Evolutionary conservation across 2,888 invertebrate genomes (phyloP), one percentile per base, ranked within the genome.

Genomic region (Polymixis flavicincta): DNA sequence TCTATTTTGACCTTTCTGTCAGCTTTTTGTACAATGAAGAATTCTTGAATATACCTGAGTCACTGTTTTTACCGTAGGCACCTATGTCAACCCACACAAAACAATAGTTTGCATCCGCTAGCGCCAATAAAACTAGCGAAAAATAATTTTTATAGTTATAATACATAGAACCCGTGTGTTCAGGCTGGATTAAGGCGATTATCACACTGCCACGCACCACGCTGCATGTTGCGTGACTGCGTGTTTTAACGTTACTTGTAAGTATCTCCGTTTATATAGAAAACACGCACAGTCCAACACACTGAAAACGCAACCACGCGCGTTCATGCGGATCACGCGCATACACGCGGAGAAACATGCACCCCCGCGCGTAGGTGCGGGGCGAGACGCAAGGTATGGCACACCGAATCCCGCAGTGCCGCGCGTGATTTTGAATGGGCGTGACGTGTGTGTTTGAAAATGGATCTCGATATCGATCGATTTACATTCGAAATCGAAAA

Each of bases 401-500:
- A 63, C 63, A 66, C 52, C n/a, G 52, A 66, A 17, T 52, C 52
- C n/a, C 52, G 52, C 66, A 37, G 66, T 66, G 32, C 32, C 32
- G 32, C 8, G 52, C 32, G 32, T 52, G 32, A 66, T 66, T 66
- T 66, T 52, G 32, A 19, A 63, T 63, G 63, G 63, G 57, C 57
- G 25, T 57, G 57, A 57, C 57, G 28, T 57, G 28, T 57, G 17
- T 57, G 37, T 50, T 50, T 71, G 52, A 71, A 59, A 63, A 78
- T 78, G 75, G 75, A 78, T 60, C 64, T 78, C 71, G 72, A 78
- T 50, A 60, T 71, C 32, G 71, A 74, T 48, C 61, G 69, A 65
- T 79, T 79, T 79, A 79, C 75, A 65, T 69, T 66, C 37, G 78
- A 75, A 79, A 79, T 79, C 28, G 72, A 74, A 65, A 64, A 50